Percentiles rank a stretch among this genome's conserved stretches.
Conservation (phyloP, 2,797 vertebrate genomes). For the Gymnoscopelus microlampas region DNA sequence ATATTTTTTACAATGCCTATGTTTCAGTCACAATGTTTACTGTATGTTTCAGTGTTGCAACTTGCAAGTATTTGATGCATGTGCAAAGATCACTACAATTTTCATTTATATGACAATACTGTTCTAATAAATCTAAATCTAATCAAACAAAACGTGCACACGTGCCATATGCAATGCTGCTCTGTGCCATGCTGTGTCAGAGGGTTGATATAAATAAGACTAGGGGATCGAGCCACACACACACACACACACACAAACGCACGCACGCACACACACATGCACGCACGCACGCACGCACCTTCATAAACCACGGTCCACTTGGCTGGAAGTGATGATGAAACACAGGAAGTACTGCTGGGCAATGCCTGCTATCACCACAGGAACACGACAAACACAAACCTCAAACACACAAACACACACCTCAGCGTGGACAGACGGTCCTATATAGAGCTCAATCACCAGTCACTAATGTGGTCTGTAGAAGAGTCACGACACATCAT, state of each 20-base stretch:
- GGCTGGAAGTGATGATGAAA: conserved; percentile 65
- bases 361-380: conserved; percentile 47
- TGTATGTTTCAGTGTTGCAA: too few species aligned
- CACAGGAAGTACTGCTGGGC: conserved; percentile 60
- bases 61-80: too few species aligned
- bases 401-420: conserved; percentile 43
- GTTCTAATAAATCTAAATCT: too few species aligned
- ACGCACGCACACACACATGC: conserved; percentile 4
- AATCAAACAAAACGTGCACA: not conserved
- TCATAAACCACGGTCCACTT: conserved; percentile 28
- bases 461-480: conserved; percentile 54
- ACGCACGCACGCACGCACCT: conserved; percentile 28
- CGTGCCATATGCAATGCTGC: not conserved
- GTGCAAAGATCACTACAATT: too few species aligned
- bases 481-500: conserved; percentile 57
- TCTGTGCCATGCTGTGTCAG: conserved; percentile 14
- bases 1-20: too few species aligned
- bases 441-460: conserved; percentile 47
- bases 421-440: conserved; percentile 68
- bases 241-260: conserved; percentile 11
- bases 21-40: too few species aligned
- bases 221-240: conserved; percentile 50
- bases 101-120: too few species aligned
- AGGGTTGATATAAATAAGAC: conserved; percentile 64
- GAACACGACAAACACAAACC: conserved; percentile 56